phyloP scores from a whole-genome alignment of 2,113 vertebrate genomes.

The Psilopogon haemacephalus region DNA sequence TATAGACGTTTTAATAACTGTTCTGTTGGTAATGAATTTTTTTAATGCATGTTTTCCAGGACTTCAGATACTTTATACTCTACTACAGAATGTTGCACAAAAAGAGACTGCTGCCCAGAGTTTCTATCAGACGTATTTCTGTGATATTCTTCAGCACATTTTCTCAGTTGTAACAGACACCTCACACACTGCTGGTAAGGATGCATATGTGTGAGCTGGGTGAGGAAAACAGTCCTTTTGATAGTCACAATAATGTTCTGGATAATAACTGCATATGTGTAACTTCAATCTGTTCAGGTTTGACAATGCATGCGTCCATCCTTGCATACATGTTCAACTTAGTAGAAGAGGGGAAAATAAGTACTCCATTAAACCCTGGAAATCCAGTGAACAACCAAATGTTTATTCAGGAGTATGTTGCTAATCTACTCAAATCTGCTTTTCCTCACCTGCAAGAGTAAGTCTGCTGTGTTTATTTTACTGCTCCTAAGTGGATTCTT shows the following conservation, averaged over 20 bases:
- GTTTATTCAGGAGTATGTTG: slow-evolving; percentile 98
- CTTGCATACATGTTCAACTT: slow-evolving; percentile 99
- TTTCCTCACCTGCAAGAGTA: slow-evolving; percentile 99
- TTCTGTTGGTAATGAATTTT: not conserved
- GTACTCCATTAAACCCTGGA: slow-evolving; percentile 84
- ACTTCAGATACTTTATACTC: slow-evolving; percentile 94
- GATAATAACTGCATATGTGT: not conserved
- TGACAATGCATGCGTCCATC: slow-evolving; percentile 99
- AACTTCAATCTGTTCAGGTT: slow-evolving; percentile 74
- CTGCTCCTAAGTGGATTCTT: not conserved
- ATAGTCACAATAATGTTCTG: not conserved
- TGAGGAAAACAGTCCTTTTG: not conserved
- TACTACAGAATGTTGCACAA: slow-evolving; percentile 97
- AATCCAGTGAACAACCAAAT: slow-evolving; percentile 90
- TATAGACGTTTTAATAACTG: not conserved
- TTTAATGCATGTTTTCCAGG: slow-evolving; percentile 70
- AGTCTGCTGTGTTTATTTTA: slow-evolving; percentile 35
- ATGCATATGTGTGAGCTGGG: rapidly evolving
- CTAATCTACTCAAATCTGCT: slow-evolving; percentile 96
- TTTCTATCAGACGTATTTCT: slow-evolving; percentile 98
- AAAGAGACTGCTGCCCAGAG: slow-evolving; percentile 97
- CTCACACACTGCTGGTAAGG: slow-evolving; percentile 95
- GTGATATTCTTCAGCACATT: slow-evolving; percentile 97
- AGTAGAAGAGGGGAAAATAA: slow-evolving; percentile 98
- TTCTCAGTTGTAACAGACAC: slow-evolving; percentile 99